These are phyloP conservation scores for Melanotaenia maccullochi DNA, from an alignment of 2,797 vertebrate genomes.

Conservation along the genomic window DNA sequence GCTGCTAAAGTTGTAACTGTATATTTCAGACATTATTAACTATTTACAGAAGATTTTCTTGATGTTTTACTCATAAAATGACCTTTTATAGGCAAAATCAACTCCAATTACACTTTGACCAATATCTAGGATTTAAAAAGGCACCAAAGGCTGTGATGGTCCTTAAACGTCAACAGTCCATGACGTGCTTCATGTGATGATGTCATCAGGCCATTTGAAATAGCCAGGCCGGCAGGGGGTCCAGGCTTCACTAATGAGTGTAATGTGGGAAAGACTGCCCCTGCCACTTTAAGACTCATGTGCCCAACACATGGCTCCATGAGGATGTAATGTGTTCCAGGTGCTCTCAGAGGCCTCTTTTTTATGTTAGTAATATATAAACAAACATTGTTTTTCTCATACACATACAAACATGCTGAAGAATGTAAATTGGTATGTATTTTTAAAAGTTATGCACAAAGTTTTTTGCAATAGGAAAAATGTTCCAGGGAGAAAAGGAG, in stretches of 20 bases:
- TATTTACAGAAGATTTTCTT: neutral
- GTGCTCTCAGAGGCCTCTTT: constrained; percentile 34
- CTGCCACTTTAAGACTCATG: constrained; percentile 69
- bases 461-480: no score
- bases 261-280: constrained; percentile 63
- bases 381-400: neutral
- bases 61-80: neutral
- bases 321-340: constrained; percentile 74
- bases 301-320: constrained; percentile 64
- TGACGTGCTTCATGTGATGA: constrained; percentile 34
- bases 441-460: neutral
- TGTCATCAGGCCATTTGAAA: constrained; percentile 56
- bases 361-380: constrained; percentile 7
- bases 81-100: neutral
- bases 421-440: neutral
- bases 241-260: constrained; percentile 57
- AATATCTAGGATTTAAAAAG: neutral
- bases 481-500: fast-evolving
- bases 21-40: neutral
- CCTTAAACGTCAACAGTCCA: constrained; percentile 20
- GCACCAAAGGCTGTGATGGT: neutral
- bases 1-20: neutral
- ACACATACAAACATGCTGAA: constrained; percentile 7
- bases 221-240: constrained; percentile 21
- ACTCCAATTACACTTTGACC: neutral